A percentile compares a stretch with the other conserved stretches of the same genome.
Conservation (phyloP, 2,113 vertebrate genomes). For the Pomatorhinus ruficollis region DNA sequence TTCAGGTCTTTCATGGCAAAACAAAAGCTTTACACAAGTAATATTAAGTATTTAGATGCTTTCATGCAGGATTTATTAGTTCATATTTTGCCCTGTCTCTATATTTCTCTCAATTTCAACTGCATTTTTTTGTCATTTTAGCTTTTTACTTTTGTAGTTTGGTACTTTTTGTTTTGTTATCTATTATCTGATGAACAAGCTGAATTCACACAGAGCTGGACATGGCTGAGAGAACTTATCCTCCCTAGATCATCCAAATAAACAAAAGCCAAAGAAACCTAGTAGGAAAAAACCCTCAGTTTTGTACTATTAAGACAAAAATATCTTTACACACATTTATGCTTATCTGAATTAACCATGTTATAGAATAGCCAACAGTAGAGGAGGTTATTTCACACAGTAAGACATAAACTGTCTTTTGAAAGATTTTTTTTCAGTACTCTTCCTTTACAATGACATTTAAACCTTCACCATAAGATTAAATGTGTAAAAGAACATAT, state of each 20-base stretch:
- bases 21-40: slow-evolving; percentile 5
- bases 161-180: neutral
- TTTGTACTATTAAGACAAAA: neutral
- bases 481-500: neutral
- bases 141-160: neutral
- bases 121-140: neutral
- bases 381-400: neutral
- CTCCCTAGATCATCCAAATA: neutral
- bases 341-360: neutral
- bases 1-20: slow-evolving; percentile 28
- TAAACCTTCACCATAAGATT: neutral
- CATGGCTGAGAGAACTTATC: neutral
- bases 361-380: neutral
- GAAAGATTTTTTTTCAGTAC: neutral
- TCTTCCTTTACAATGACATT: neutral
- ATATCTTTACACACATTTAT: neutral
- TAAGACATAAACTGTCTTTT: neutral
- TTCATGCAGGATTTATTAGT: slow-evolving; percentile 31
- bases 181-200: neutral
- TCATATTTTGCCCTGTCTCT: neutral
- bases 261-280: neutral
- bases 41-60: slow-evolving; percentile 45
- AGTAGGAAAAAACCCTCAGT: fast-evolving
- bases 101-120: slow-evolving; percentile 13
- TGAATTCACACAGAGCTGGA: neutral